Conservation (phyloP, 1,140 invertebrate genomes). For the Luehdorfia chinensis region DNA sequence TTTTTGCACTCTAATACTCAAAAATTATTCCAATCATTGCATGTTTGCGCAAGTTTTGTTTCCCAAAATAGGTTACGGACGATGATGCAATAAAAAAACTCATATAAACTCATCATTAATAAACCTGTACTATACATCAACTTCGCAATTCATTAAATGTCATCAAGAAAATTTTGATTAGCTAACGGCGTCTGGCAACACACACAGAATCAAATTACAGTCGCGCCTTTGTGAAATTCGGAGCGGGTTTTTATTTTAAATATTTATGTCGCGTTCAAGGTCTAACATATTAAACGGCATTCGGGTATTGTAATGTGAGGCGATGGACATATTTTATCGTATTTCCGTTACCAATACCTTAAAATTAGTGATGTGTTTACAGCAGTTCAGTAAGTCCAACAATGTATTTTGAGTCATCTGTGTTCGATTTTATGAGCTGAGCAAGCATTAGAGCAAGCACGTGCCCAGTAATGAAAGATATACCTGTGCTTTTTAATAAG, state of each 20-base stretch:
- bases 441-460: too few relatives aligned
- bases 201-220: slow-evolving; percentile 49
- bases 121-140: slow-evolving; percentile 21
- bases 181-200: slow-evolving; percentile 53
- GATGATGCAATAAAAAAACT: too few relatives aligned
- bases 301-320: slow-evolving; percentile 27
- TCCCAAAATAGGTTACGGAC: too few relatives aligned
- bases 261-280: slow-evolving; percentile 58
- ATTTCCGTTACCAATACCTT: slow-evolving; percentile 21
- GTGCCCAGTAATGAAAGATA: too few relatives aligned
- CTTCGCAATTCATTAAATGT: slow-evolving; percentile 54
- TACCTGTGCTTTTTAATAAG: too few relatives aligned
- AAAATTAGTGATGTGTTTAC: too few relatives aligned
- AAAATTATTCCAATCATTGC: too few relatives aligned
- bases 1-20: too few relatives aligned
- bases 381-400: too few relatives aligned
- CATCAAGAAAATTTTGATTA: slow-evolving; percentile 56
- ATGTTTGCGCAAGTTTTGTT: too few relatives aligned
- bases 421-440: background rate
- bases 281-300: slow-evolving; percentile 42
- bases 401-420: too few relatives aligned
- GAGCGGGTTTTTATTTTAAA: slow-evolving; percentile 42
- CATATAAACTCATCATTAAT: slow-evolving; percentile 35
- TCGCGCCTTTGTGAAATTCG: slow-evolving; percentile 54
- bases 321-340: slow-evolving; percentile 14